Evolutionary conservation across 2,888 invertebrate genomes (phyloP), one percentile per base, ranked within the genome.

Genomic region (Pemphredon lugubris): DNA sequence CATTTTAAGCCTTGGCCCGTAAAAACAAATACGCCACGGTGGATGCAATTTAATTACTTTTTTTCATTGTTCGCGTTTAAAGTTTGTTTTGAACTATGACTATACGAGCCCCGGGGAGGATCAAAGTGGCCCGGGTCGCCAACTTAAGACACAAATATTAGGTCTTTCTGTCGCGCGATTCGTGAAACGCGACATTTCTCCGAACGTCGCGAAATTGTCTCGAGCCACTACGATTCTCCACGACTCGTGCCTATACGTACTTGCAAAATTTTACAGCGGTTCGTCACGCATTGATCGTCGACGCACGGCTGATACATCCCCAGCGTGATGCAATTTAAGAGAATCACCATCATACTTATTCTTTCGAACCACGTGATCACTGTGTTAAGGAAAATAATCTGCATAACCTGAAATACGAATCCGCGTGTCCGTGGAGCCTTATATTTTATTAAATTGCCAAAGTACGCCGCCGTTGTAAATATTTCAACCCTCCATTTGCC

Each of bases 291-390:
- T 84, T 94, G 93, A 86, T 97, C 96, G 90, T 98, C 98, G 86
- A 96, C 96, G 90, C 99, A 99, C 20, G 99, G 99, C 91, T 98
- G 97, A 91, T 99, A 99, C 99, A 99, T 99, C 72, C 99, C 99
- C 86, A 99, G 93, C 11, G 99, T 99, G 82, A 99, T 93, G 92
- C 99, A 99, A 93, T 99, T 99, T 88, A 99, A 93, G 83, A 99
- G 92, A 88, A 99, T 99, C 77, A 99, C 98, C 91, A 97, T 92
- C 96, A 99, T 99, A 87, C 98, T 98, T 86, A 99, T 92, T 82
- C 99, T 94, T 92, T 99, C 99, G 92, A 99, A 99, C 99, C 99
- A 99, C 91, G 96, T 97, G 89, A 91, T 90, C 86, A n/a, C 47
- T 74, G 55, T 89, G 93, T 94, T 94, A 94, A 94, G 94, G 93